Base-by-base conservation (phyloP, 2,888 invertebrate species). In the Chouioia cunea region DNA sequence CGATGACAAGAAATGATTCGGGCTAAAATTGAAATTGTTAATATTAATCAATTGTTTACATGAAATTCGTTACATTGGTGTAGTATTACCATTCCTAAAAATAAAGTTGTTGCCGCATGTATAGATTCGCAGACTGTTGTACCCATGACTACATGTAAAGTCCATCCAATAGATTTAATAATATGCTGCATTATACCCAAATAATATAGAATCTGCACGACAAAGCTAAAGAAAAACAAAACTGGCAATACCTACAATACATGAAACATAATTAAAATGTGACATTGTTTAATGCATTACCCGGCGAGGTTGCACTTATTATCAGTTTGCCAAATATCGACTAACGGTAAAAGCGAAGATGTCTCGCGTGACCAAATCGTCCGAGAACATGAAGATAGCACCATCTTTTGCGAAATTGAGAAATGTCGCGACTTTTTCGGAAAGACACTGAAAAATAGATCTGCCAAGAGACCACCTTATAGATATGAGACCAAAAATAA, bases 71-170 rank as follows among this genome's bases (percentile, higher is more conserved):
- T n/a, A 22, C 15, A 44, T 18, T n/a, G 15, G 20, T 63, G 10
- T n/a, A 18, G 2, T 16, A 56, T 68, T 80, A 95, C 95, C 93
- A 93, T 93, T 66, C 98, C 97, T 22, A 99, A 87, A 80, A 99
- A 98, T 43, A 97, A 94, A 83, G 97, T 97, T 0, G 95, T 97
- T 0, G 97, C 93, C 16, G 95, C 92, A 74, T 93, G 96, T 43
- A 97, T 91, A 72, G 97, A 97, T 86, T 99, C 98, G 65, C 96
- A 96, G 0, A 97, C 94, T 0, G 97, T 96, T 0, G 97, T 97
- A 15, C 91, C 93, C 84, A 96, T 85, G 0, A 91, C 84, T 14
- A 86, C 81, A 76, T 92, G 91, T 64, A 97, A 87, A 15, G 93
- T 82, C 87, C 91, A 91, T 0, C 97, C 97, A 18, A 97, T 84